Conservation (phyloP, 2,888 invertebrate genomes). For the Microplitis manilae region DNA sequence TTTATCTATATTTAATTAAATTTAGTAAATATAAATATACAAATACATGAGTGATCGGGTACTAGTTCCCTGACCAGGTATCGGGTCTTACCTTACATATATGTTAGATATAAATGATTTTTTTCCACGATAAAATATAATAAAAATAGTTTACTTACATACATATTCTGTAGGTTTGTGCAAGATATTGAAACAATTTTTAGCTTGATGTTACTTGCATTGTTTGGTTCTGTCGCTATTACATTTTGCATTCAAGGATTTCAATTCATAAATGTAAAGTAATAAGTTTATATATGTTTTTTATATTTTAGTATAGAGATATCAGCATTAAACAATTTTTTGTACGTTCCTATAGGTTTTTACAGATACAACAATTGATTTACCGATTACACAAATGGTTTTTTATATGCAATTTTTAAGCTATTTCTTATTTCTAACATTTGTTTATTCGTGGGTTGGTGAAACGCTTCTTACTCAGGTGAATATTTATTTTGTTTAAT, state of each 20-base stretch:
- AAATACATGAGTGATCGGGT: too few relatives aligned
- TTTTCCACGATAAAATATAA: background rate
- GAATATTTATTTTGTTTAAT: background rate
- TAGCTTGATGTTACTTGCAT: conserved; percentile 32
- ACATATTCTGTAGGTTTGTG: conserved; percentile 10
- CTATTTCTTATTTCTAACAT: conserved; percentile 29
- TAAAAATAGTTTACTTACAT: background rate
- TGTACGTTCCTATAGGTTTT: background rate
- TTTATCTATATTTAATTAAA: too few relatives aligned
- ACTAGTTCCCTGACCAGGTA: too few relatives aligned
- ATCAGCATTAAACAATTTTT: background rate
- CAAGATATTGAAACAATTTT: conserved; percentile 31
- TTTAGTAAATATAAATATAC: too few relatives aligned
- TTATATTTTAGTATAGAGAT: background rate
- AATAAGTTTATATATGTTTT: background rate
- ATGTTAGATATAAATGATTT: background rate
- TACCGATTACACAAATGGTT: conserved; percentile 2
- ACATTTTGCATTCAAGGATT: conserved; percentile 37
- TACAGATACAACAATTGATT: background rate
- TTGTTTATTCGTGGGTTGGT: conserved; percentile 36
- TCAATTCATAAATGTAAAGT: conserved; percentile 31
- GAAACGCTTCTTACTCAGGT: conserved; percentile 28
- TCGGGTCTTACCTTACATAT: too few relatives aligned
- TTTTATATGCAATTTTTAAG: conserved; percentile 18
- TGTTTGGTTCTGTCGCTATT: conserved; percentile 20